These are phyloP conservation scores for Mus musculus DNA, from an alignment of 2,113 vertebrate genomes.

Conservation along the genomic window DNA sequence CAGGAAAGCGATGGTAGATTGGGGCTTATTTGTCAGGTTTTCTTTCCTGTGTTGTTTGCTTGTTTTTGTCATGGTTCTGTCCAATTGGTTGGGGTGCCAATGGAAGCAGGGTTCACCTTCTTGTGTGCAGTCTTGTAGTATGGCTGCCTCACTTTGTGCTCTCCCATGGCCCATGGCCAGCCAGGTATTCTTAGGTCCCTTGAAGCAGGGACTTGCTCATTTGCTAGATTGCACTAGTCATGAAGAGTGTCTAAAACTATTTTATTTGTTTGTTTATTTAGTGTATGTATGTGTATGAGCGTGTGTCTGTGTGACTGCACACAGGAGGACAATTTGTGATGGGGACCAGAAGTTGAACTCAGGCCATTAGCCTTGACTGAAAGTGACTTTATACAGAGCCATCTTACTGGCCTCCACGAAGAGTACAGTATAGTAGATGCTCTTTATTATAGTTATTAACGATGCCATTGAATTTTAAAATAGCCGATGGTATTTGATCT, in stretches of 20 bases:
- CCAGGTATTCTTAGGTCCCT: not conserved
- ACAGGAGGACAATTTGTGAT: not conserved
- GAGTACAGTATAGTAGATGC: not conserved
- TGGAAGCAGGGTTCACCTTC: not conserved
- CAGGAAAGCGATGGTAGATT: not conserved
- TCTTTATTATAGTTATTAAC: constrained; percentile 11
- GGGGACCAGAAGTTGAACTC: not conserved
- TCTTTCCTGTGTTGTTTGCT: not conserved
- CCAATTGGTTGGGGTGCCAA: not conserved
- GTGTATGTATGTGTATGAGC: not conserved
- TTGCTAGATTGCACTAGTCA: not conserved
- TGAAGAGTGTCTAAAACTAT: not conserved
- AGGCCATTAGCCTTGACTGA: not conserved
- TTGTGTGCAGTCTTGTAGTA: not conserved
- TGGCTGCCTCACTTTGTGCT: not conserved
- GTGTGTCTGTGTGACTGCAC: not conserved
- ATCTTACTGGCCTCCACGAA: not conserved
- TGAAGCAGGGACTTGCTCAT: not conserved
- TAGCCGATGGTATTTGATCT: not conserved
- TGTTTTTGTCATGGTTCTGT: not conserved
- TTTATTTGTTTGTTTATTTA: not conserved
- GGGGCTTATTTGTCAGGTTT: not conserved
- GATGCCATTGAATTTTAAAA: constrained; percentile 35
- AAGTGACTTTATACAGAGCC: not conserved
- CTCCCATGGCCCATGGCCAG: not conserved